Conservation (phyloP, 1,140 invertebrate species). For the Trichonephila inaurata region DNA sequence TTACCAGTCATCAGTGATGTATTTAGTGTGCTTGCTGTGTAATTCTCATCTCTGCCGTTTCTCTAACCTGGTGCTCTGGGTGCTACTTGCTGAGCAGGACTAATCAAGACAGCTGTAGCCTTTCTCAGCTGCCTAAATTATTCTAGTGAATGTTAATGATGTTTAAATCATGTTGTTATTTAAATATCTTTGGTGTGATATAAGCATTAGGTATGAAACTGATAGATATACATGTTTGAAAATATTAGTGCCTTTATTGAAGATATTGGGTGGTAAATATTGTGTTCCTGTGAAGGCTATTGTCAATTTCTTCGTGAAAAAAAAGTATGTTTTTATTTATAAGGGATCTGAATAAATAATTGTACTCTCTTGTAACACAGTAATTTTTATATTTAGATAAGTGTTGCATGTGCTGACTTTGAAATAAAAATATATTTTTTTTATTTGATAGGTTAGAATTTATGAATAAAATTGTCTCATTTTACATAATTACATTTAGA, state of each 20-base stretch:
- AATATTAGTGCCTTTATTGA: conserved; percentile 75
- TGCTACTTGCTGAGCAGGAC: conserved; percentile 73
- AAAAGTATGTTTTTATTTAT: no score
- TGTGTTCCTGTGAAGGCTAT: conserved; percentile 50
- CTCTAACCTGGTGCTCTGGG: conserved; percentile 73
- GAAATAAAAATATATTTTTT: no score
- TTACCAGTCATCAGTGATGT: conserved; percentile 71
- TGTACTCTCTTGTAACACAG: no score
- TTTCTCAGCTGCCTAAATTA: conserved; percentile 71
- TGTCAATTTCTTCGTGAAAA: conserved; percentile 19
- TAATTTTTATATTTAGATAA: background rate
- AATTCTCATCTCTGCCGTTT: conserved; percentile 72
- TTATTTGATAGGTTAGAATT: no score
- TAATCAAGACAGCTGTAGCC: conserved; percentile 75
- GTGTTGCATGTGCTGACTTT: background rate
- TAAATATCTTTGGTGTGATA: conserved; percentile 74
- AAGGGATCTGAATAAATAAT: no score
- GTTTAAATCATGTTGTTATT: conserved; percentile 68
- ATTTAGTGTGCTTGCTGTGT: conserved; percentile 73
- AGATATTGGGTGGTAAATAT: conserved; percentile 25
- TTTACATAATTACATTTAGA: no score
- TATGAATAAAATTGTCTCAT: no score
- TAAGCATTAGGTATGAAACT: conserved; percentile 65
- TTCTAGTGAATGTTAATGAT: conserved; percentile 70
- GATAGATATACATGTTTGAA: conserved; percentile 56